Evolutionary conservation across 2,113 vertebrate genomes (phyloP).

Genomic region (Pteropus alecto): DNA sequence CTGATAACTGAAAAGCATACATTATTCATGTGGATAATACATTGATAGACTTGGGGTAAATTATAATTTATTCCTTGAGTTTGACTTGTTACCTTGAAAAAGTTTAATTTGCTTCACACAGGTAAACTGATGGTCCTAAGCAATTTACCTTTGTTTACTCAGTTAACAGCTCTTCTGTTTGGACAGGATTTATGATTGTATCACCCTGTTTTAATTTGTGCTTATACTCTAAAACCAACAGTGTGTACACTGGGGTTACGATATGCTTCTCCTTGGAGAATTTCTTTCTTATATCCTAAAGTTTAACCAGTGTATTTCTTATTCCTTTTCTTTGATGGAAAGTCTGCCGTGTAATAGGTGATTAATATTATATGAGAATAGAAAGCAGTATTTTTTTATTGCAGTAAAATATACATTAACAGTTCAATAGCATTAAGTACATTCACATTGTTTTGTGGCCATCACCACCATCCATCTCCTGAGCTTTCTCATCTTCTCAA

Average conservation of each 20-base stretch:
- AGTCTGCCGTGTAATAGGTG: not conserved
- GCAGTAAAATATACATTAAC: not conserved
- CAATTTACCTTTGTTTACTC: slow-evolving; percentile 17
- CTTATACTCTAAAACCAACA: not conserved
- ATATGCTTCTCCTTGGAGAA: slow-evolving; percentile 15
- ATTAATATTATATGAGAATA: slow-evolving; percentile 18
- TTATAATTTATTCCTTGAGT: not conserved
- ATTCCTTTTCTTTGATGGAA: not conserved
- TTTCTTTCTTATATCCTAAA: slow-evolving; percentile 14
- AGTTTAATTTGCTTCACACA: slow-evolving; percentile 33
- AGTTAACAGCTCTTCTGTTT: not conserved
- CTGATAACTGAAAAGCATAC: not conserved
- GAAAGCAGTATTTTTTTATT: not conserved
- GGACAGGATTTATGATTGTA: not conserved
- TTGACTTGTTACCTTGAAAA: slow-evolving; percentile 19
- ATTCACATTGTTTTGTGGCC: not conserved
- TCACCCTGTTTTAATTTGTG: not conserved
- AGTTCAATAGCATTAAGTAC: not conserved
- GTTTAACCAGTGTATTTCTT: not conserved
- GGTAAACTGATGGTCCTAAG: not conserved
- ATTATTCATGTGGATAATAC: not conserved
- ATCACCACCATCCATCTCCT: not conserved
- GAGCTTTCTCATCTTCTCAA: not conserved
- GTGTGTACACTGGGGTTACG: not conserved
- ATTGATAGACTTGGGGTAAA: not conserved